These are phyloP conservation scores for Pica pica DNA, from an alignment of 2,113 vertebrate species.

Conservation along the genomic window DNA sequence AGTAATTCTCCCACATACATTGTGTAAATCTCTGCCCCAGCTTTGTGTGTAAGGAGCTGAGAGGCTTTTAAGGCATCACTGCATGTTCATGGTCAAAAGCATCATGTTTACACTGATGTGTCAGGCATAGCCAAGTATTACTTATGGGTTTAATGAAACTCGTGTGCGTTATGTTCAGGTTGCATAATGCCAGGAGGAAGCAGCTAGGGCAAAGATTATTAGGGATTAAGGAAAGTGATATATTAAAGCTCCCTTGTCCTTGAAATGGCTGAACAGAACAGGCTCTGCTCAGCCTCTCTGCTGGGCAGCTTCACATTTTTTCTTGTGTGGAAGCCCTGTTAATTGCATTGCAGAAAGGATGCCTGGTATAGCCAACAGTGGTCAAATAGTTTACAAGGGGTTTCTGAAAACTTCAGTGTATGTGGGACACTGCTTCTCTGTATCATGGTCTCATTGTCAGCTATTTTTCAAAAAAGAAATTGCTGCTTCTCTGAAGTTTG, in stretches of 20 bases:
- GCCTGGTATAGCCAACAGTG: neutral
- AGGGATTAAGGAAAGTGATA: neutral
- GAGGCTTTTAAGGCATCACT: neutral
- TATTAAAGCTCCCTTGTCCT: neutral
- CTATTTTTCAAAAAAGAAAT: neutral
- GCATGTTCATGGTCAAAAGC: neutral
- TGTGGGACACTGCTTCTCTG: neutral
- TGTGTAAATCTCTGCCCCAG: neutral
- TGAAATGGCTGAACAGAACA: neutral
- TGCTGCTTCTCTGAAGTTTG: neutral
- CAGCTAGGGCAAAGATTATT: neutral
- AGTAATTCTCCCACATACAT: neutral
- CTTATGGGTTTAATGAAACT: neutral
- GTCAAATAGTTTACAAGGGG: neutral
- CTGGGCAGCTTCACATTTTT: neutral
- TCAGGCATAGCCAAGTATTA: neutral
- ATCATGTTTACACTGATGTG: neutral
- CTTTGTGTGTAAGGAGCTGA: slow-evolving; percentile 25
- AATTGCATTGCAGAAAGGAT: neutral
- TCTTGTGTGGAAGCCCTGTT: neutral
- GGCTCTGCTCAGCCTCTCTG: neutral
- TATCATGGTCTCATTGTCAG: neutral
- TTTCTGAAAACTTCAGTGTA: neutral
- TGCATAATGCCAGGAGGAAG: neutral
- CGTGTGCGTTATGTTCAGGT: neutral